Base-by-base conservation (phyloP, 2,888 invertebrate species). In the Pterostichus madidus region DNA sequence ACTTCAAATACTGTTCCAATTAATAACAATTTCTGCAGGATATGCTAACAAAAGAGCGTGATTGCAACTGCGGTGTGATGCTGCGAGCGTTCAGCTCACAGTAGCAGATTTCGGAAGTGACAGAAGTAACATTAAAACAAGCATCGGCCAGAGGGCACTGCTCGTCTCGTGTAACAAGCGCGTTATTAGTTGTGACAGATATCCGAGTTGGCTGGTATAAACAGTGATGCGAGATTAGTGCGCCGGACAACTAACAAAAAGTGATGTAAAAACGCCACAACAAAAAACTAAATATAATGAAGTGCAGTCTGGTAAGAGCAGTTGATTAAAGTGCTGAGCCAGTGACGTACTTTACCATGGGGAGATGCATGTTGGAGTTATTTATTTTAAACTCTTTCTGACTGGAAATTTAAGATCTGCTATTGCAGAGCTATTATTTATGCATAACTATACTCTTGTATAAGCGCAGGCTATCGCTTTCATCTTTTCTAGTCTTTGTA, bases 221-320 rank as follows among this genome's bases (percentile, higher is more conserved):
- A 75, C 75, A 75, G 52, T 75, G 75, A 75, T 75, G 35, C 15
- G 52, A 75, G 75, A 75, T 75, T 75, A 75, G 53, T 53, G 32
- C 17, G 35, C 11, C 10, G 32, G 53, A 52, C 52, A 75, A 75
- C 52, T 52, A 75, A 75, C 71, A 49, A 75, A 75, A 49, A 52
- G 61, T 44, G 59, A 35, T 56, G 61, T 53, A 61, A 56, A 78
- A 46, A 78, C 77, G 35, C 52, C 13, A 53, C 44, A 59, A 61
- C 56, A 78, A 78, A 78, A 78, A 56, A 59, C 56, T 44, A 61
- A 78, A 78, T 78, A 78, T 78, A 78, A 78, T 78, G 78, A 79
- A 79, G 64, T 64, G 68, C 79, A 64, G 79, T 52, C 79, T 64
- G 79, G 35, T 64, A 64, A 79, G 79, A 79, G 64, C 78, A 64